Evolutionary conservation across 1,140 invertebrate genomes (phyloP).

Genomic region (Geopemphigus sp.): DNA sequence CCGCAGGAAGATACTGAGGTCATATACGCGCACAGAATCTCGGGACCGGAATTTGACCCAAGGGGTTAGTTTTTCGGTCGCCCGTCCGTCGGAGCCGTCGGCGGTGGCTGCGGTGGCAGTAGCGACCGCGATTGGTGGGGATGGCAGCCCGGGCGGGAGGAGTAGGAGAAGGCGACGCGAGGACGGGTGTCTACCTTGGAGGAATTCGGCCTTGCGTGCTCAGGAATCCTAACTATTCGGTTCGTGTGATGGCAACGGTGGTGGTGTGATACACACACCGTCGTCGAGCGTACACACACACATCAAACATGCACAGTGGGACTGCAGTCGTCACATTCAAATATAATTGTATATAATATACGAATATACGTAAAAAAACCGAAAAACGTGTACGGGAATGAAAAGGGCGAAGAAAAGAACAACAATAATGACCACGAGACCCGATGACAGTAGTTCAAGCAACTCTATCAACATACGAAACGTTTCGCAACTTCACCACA

Average conservation of each 20-base stretch:
- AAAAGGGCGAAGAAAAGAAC: not conserved
- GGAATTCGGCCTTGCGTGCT: constrained; percentile 49
- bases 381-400: too few species aligned
- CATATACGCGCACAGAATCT: constrained; percentile 35
- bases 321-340: not conserved
- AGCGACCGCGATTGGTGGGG: constrained; percentile 10
- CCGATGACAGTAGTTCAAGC: not conserved
- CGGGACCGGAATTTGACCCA: constrained; percentile 42
- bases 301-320: not conserved
- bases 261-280: not conserved
- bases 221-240: constrained; percentile 47
- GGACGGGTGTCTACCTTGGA: constrained; percentile 48
- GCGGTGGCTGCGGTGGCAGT: not conserved
- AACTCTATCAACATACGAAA: not conserved
- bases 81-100: constrained; percentile 29
- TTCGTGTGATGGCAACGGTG: constrained; percentile 6
- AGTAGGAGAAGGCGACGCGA: constrained; percentile 8
- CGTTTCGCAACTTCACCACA: not conserved
- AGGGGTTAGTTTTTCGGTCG: constrained; percentile 48
- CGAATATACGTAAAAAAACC: not conserved
- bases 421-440: not conserved
- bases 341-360: too few species aligned
- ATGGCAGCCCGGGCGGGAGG: not conserved
- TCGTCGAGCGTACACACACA: not conserved
- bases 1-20: constrained; percentile 34